A percentile compares a stretch with the other conserved stretches of the same genome.
These are phyloP conservation scores for Gryllus bimaculatus DNA, from an alignment of 1,140 invertebrate genomes.

Conservation along the genomic window DNA sequence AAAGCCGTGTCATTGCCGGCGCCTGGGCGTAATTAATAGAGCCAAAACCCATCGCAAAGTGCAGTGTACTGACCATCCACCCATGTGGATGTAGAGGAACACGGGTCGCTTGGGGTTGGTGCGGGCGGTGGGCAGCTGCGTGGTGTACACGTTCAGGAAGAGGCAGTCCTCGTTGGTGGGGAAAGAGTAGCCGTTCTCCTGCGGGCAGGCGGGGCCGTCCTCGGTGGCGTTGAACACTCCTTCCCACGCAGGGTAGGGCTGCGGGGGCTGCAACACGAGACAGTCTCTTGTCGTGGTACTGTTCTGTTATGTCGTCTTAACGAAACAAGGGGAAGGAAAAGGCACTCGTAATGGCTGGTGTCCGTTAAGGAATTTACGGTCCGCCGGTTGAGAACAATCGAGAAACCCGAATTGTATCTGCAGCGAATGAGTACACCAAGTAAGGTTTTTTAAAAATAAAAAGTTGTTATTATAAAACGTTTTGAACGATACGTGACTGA, in stretches of 20 bases:
- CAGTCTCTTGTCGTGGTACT: neutral
- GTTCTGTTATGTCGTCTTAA: too few relatives aligned
- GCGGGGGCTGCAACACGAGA: slow-evolving; percentile 7
- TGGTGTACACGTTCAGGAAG: slow-evolving; percentile 21
- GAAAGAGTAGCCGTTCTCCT: slow-evolving; percentile 7
- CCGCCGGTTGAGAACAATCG: too few relatives aligned
- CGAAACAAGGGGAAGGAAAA: too few relatives aligned
- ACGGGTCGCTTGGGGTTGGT: neutral
- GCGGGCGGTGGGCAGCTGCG: neutral
- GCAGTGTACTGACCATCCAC: neutral
- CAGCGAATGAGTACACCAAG: too few relatives aligned
- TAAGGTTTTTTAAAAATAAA: too few relatives aligned
- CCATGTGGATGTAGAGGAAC: neutral
- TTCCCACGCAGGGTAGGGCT: neutral
- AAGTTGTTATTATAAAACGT: too few relatives aligned
- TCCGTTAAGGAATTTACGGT: too few relatives aligned
- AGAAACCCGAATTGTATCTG: too few relatives aligned
- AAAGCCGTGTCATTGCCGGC: neutral
- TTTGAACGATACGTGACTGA: too few relatives aligned
- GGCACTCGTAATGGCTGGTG: too few relatives aligned
- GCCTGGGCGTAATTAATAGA: neutral
- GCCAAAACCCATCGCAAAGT: neutral
- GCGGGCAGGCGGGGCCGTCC: slow-evolving; percentile 14
- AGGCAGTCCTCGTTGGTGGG: slow-evolving; percentile 21
- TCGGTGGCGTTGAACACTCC: slow-evolving; percentile 6